Percentiles rank a stretch among this genome's conserved stretches.
Conservation (phyloP, 35 echinoderm and acorn worm species). For the Ptychodera flava region DNA sequence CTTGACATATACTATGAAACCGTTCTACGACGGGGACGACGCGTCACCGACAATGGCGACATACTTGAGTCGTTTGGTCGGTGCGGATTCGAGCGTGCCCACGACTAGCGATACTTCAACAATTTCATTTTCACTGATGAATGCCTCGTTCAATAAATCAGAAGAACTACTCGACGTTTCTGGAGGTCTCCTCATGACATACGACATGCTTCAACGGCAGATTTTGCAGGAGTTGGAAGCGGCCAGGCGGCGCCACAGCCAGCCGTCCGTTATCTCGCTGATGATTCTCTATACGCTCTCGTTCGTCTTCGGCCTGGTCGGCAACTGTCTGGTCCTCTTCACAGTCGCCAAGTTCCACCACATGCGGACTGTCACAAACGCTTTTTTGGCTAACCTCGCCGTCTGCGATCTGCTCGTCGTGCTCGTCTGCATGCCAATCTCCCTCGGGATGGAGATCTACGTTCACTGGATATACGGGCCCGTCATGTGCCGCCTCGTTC, state of each 20-base stretch:
- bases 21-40: no score
- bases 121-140: no score
- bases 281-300: background rate
- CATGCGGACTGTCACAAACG: background rate
- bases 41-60: no score
- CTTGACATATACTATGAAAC: no score
- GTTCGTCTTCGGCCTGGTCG: background rate
- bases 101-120: no score
- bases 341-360: background rate
- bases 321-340: background rate
- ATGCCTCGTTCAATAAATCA: no score
- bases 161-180: no score
- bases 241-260: background rate
- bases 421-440: background rate
- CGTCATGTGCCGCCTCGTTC: background rate
- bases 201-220: no score
- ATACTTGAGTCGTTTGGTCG: no score
- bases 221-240: background rate
- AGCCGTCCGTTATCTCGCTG: background rate
- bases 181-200: no score
- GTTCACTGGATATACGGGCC: background rate
- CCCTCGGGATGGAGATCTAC: background rate
- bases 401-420: background rate
- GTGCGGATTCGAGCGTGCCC: no score
- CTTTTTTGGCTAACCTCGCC: background rate